Conservation (phyloP, 2,888 invertebrate species). For the Synanthedon andrenaeformis region DNA sequence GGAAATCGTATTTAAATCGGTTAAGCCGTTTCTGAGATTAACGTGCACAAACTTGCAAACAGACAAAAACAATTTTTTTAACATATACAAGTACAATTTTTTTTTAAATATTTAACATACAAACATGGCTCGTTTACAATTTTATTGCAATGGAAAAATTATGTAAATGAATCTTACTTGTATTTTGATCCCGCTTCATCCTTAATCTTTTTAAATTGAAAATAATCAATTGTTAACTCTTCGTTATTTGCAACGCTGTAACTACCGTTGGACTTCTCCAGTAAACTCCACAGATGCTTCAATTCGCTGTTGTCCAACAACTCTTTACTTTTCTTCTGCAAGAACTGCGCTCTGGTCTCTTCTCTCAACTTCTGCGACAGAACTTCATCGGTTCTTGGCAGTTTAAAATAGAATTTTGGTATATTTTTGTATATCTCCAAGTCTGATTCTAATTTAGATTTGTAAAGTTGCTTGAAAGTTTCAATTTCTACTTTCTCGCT, state of each 20-base stretch:
- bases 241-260: constrained; percentile 73
- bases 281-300: constrained; percentile 83
- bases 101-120: too few species aligned
- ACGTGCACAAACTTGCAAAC: too few species aligned
- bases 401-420: constrained; percentile 81
- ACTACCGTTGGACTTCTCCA: constrained; percentile 85
- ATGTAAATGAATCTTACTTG: constrained; percentile 44
- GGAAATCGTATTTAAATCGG: too few species aligned
- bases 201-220: constrained; percentile 85
- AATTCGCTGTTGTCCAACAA: constrained; percentile 89
- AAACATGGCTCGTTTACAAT: background rate
- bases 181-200: constrained; percentile 81
- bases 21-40: too few species aligned
- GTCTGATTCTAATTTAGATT: constrained; percentile 57
- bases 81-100: background rate
- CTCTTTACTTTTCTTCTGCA: constrained; percentile 87
- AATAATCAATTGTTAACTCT: constrained; percentile 87
- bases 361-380: constrained; percentile 85
- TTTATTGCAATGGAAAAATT: background rate
- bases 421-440: constrained; percentile 71
- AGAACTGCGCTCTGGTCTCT: constrained; percentile 87
- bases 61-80: too few species aligned
- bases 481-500: constrained; percentile 62
- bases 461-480: constrained; percentile 67
- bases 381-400: constrained; percentile 82